Evolutionary conservation across 2,888 invertebrate species (phyloP).

Genomic region (Conchocele bisecta): DNA sequence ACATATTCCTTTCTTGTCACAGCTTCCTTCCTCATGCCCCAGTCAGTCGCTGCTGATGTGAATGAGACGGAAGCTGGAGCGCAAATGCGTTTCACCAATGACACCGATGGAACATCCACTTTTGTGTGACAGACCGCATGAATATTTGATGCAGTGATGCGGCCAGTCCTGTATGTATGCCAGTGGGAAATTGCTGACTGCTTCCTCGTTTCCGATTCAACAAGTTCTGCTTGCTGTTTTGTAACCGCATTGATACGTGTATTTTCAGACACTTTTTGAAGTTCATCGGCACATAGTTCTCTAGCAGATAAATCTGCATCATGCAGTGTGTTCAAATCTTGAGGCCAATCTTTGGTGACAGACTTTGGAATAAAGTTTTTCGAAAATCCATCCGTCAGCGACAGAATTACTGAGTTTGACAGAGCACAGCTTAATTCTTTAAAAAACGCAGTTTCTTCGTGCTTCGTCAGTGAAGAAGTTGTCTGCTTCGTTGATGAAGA

Average conservation of each 20-base stretch:
- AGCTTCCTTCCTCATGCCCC: conserved; percentile 17
- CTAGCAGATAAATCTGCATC: too few species aligned
- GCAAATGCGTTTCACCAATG: neutral
- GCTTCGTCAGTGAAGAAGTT: conserved; percentile 12
- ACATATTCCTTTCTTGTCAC: conserved; percentile 8
- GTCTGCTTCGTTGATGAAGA: too few species aligned
- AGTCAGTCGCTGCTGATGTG: conserved; percentile 16
- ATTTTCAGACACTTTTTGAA: too few species aligned
- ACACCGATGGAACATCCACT: neutral
- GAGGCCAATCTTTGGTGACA: neutral
- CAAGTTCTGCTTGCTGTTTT: neutral
- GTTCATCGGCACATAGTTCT: too few species aligned
- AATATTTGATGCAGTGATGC: conserved; percentile 21
- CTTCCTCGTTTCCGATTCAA: conserved; percentile 12
- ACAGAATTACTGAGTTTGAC: neutral
- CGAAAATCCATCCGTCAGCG: neutral
- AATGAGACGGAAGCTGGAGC: neutral
- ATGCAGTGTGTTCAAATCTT: neutral
- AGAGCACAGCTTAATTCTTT: neutral
- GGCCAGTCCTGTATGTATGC: conserved; percentile 9
- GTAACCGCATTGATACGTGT: too few species aligned
- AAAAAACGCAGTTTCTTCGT: conserved; percentile 1
- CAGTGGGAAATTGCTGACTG: conserved; percentile 14
- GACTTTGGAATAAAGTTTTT: neutral
- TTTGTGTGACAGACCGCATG: conserved; percentile 13